These are phyloP conservation scores for Forbesichthys agassizii DNA, from an alignment of 2,113 vertebrate species.

Conservation along the genomic window DNA sequence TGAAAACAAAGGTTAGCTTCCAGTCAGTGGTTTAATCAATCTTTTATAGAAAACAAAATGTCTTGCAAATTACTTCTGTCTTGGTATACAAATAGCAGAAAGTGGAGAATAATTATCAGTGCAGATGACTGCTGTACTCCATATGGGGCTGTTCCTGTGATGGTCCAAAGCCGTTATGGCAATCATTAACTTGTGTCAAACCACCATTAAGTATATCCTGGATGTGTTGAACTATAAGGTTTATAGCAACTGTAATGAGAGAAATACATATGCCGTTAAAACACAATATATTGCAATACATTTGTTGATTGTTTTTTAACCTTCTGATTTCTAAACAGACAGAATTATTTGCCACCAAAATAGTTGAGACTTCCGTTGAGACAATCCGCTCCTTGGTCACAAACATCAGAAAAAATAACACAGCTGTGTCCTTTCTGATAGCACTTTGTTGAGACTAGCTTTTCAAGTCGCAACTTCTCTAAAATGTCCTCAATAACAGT, in stretches of 20 bases:
- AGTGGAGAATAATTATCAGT: conserved; percentile 72
- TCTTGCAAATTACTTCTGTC: too few relatives aligned
- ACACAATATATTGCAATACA: not conserved
- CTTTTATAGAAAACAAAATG: too few relatives aligned
- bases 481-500: not conserved
- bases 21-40: too few relatives aligned
- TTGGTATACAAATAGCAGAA: too few relatives aligned
- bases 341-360: conserved; percentile 16
- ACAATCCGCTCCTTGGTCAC: conserved; percentile 6
- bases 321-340: conserved; percentile 35
- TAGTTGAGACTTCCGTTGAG: not conserved
- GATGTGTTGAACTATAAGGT: conserved; percentile 96
- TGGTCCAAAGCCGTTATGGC: conserved; percentile 77
- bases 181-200: conserved; percentile 83
- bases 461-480: not conserved
- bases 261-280: conserved; percentile 16
- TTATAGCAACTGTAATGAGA: conserved; percentile 86
- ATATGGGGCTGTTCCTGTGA: conserved; percentile 81
- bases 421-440: conserved; percentile 2
- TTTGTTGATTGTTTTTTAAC: conserved; percentile 1
- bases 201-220: conserved; percentile 94
- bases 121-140: conserved; percentile 89
- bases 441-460: conserved; percentile 15
- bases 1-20: too few relatives aligned
- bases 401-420: conserved; percentile 19